Percentiles rank a stretch among this genome's conserved stretches.
Evolutionary conservation across 2,888 invertebrate species (phyloP).

Genomic region (Drosophila ezoana): DNA sequence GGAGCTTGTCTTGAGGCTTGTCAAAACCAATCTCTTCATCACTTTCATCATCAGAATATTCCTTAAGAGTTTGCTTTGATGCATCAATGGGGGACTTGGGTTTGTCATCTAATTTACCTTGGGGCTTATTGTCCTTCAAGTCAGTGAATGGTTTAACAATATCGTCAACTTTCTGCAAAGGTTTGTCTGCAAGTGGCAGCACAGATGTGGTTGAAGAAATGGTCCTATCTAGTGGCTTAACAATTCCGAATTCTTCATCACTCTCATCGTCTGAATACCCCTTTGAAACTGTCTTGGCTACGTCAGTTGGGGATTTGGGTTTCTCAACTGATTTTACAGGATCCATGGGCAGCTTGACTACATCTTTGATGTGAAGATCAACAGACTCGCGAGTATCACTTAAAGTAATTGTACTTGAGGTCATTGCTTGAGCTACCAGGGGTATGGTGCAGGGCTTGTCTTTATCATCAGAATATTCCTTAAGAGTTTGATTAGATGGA

Average conservation of each 20-base stretch:
- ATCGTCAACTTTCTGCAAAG: neutral
- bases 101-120: neutral
- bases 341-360: neutral
- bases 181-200: neutral
- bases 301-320: neutral
- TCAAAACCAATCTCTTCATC: neutral
- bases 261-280: neutral
- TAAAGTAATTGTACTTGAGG: neutral
- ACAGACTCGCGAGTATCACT: neutral
- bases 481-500: neutral
- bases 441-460: neutral
- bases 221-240: neutral
- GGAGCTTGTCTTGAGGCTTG: neutral
- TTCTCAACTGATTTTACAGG: neutral
- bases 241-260: neutral
- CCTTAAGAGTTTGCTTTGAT: neutral
- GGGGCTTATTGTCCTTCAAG: neutral
- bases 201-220: neutral
- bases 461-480: conserved; percentile 7
- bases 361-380: conserved; percentile 1
- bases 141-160: neutral
- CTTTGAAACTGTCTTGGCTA: neutral
- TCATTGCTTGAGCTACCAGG: neutral
- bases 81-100: conserved; percentile 1
- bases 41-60: neutral